phyloP scores from a whole-genome alignment of 2,113 vertebrate species.

The Delphinapterus leucas region DNA sequence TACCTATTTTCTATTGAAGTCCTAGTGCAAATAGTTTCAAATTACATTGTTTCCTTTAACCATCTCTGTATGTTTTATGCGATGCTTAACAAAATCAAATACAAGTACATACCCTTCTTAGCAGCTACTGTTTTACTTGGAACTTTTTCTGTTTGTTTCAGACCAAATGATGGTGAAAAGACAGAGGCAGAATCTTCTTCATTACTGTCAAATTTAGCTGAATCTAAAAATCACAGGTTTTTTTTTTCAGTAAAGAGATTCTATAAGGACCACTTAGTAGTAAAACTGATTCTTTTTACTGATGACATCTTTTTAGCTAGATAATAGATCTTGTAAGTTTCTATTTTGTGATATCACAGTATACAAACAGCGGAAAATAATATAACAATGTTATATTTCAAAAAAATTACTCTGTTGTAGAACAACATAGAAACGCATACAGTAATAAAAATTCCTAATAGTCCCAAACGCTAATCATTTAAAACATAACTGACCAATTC shows the following conservation, averaged over 20 bases:
- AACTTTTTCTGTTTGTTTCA: constrained; percentile 89
- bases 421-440: constrained; percentile 31
- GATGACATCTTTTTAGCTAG: constrained; percentile 56
- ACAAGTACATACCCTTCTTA: constrained; percentile 89
- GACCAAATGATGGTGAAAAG: constrained; percentile 91
- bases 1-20: neutral
- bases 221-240: constrained; percentile 83
- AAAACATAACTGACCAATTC: constrained; percentile 14
- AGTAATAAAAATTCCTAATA: constrained; percentile 24
- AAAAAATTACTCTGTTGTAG: constrained; percentile 38
- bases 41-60: neutral
- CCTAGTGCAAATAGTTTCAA: neutral
- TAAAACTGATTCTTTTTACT: constrained; percentile 57
- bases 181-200: constrained; percentile 86
- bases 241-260: constrained; percentile 56
- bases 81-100: neutral
- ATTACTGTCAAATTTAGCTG: constrained; percentile 92
- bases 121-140: constrained; percentile 85
- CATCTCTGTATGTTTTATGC: neutral
- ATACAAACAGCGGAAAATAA: constrained; percentile 51
- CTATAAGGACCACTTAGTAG: constrained; percentile 28
- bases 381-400: constrained; percentile 35
- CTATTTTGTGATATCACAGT: constrained; percentile 48
- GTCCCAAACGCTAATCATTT: neutral
- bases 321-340: constrained; percentile 44